Conservation (phyloP, 2,113 vertebrate species). For the Tachycineta bicolor region DNA sequence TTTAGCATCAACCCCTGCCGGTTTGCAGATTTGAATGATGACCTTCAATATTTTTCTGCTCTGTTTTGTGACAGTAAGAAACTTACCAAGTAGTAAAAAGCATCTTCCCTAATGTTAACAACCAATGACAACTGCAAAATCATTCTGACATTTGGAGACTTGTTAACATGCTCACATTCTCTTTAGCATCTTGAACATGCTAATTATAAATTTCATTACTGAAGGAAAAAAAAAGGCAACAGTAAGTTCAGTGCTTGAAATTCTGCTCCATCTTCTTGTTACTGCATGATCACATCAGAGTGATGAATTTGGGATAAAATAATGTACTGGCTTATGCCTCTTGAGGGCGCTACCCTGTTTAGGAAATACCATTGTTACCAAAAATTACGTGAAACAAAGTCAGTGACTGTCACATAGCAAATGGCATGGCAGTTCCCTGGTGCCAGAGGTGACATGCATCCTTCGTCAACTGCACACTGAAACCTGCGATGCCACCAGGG, state of each 20-base stretch:
- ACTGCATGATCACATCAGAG: background rate
- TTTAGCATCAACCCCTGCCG: constrained; percentile 34
- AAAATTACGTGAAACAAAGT: background rate
- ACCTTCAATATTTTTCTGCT: constrained; percentile 10
- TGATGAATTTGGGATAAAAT: background rate
- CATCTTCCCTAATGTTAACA: background rate
- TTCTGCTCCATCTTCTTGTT: background rate
- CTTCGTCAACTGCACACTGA: accelerated
- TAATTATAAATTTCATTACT: constrained; percentile 48
- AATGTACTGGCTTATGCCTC: background rate
- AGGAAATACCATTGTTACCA: background rate
- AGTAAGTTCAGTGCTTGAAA: background rate
- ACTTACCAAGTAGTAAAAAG: background rate
- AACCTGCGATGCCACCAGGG: background rate
- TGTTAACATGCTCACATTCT: constrained; percentile 16
- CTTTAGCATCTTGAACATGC: constrained; percentile 31
- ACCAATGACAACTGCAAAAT: constrained; percentile 18
- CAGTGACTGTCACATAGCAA: background rate
- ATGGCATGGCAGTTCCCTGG: accelerated
- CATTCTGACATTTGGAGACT: constrained; percentile 45
- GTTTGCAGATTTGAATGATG: constrained; percentile 7
- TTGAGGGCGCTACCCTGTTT: background rate
- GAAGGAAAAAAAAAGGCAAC: background rate
- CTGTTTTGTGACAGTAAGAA: constrained; percentile 18
- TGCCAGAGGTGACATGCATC: accelerated